Evolutionary conservation across 2,113 vertebrate species (phyloP).

Genomic region (Ibidorhyncha struthersii): DNA sequence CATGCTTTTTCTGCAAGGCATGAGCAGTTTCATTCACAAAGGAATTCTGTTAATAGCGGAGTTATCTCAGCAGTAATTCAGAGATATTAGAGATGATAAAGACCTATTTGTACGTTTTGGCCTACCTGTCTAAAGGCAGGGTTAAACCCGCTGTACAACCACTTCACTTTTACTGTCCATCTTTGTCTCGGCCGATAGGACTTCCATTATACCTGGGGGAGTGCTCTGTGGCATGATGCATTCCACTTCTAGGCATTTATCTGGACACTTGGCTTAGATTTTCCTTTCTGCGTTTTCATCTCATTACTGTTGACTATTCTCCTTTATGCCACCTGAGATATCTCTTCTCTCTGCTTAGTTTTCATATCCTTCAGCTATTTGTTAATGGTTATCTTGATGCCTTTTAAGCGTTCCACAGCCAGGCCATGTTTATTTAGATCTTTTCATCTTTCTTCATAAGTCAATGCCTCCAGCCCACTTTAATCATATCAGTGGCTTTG

Average conservation of each 20-base stretch:
- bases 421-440: constrained; percentile 42
- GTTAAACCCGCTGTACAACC: background rate
- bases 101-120: background rate
- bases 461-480: constrained; percentile 49
- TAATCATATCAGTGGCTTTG: constrained; percentile 50
- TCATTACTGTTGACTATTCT: background rate
- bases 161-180: background rate
- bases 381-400: constrained; percentile 25
- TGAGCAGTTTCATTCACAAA: background rate
- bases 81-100: background rate
- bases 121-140: background rate
- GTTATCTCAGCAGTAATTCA: background rate
- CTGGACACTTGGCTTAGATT: background rate
- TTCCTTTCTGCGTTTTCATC: constrained; percentile 19
- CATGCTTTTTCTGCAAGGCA: background rate
- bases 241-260: background rate
- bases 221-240: background rate
- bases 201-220: background rate
- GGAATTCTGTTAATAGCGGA: background rate
- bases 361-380: constrained; percentile 52
- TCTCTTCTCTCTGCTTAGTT: constrained; percentile 4
- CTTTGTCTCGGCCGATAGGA: background rate
- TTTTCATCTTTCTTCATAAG: constrained; percentile 43
- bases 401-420: constrained; percentile 21
- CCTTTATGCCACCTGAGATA: background rate